A percentile compares a stretch with the other conserved stretches of the same genome.
Conservation (phyloP, 1,140 invertebrate species). For the Drosophila tristis region DNA sequence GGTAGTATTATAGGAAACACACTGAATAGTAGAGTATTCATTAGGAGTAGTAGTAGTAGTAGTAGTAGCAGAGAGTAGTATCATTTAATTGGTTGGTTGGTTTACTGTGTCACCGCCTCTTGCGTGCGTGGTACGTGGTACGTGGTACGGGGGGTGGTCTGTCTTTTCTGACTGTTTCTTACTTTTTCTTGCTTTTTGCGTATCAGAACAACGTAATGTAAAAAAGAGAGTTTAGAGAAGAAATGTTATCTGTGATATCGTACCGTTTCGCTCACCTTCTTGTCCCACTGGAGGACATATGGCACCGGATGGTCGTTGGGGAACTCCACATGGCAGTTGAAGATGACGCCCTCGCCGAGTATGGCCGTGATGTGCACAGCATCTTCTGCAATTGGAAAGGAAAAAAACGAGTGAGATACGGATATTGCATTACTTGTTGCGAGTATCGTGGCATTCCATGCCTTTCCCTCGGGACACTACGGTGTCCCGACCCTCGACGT, state of each 20-base stretch:
- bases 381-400: conserved; percentile 88
- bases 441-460: neutral
- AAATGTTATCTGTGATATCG: conserved; percentile 87
- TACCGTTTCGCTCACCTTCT: conserved; percentile 98
- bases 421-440: neutral
- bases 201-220: conserved; percentile 79
- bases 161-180: conserved; percentile 63
- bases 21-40: conserved; percentile 27
- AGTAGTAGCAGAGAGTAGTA: conserved; percentile 20
- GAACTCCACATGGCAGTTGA: conserved; percentile 98
- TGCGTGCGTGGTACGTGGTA: too few species aligned
- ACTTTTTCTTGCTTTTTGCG: conserved; percentile 76
- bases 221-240: conserved; percentile 88
- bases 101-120: conserved; percentile 45
- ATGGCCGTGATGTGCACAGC: conserved; percentile 97
- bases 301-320: conserved; percentile 96
- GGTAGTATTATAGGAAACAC: conserved; percentile 20
- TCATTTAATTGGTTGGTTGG: conserved; percentile 28
- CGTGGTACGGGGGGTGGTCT: conserved; percentile 24
- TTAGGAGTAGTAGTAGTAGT: neutral
- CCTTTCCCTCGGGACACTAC: conserved; percentile 4
- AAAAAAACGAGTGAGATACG: neutral
- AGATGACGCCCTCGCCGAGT: conserved; percentile 96
- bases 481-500: conserved; percentile 12
- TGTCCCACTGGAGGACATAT: conserved; percentile 99